These are phyloP conservation scores for Ctenopoma kingsleyae DNA, from an alignment of 2,797 vertebrate species.

Conservation along the genomic window DNA sequence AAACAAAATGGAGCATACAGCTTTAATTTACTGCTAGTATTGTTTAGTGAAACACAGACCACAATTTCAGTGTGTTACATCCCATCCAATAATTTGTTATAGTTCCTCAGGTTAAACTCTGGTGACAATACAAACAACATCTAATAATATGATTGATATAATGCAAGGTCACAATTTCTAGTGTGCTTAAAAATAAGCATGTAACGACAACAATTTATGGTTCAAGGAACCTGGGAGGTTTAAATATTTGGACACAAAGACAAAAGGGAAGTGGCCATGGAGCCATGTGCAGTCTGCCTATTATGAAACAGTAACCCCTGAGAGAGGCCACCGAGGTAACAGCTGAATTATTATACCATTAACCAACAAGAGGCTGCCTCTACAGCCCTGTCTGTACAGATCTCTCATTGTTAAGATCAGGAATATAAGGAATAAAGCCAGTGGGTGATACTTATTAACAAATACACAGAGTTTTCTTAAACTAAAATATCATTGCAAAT, in stretches of 20 bases:
- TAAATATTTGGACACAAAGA: constrained; percentile 5
- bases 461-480: not conserved
- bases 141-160: not conserved
- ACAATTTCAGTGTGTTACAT: not conserved
- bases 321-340: constrained; percentile 31
- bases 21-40: constrained; percentile 47
- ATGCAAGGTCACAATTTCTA: not conserved
- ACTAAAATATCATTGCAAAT: not conserved
- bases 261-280: not conserved
- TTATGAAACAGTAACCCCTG: constrained; percentile 23
- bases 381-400: constrained; percentile 6
- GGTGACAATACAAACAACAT: not conserved
- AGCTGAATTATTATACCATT: constrained; percentile 20
- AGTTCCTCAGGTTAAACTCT: not conserved
- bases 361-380: not conserved
- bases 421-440: constrained; percentile 7
- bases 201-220: not conserved
- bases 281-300: not conserved
- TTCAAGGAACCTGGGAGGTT: not conserved
- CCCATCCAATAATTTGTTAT: not conserved
- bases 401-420: not conserved
- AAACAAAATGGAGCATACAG: constrained; percentile 71
- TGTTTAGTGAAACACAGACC: not conserved
- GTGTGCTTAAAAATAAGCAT: not conserved
- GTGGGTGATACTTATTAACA: not conserved